These are phyloP conservation scores for Pachyuromys duprasi DNA, from an alignment of 2,797 vertebrate genomes.

Conservation along the genomic window DNA sequence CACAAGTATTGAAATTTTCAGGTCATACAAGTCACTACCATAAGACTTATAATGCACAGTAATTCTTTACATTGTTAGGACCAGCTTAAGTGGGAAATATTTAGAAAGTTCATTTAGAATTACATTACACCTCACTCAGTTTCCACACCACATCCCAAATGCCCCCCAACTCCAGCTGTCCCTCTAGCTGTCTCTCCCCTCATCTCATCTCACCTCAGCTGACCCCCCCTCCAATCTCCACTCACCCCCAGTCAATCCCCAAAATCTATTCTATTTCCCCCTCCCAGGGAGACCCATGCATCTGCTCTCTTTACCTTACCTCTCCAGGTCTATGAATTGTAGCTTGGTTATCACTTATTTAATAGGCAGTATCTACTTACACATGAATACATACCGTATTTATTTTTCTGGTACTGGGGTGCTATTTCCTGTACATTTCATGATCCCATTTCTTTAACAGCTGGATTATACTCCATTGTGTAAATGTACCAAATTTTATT, in stretches of 20 bases:
- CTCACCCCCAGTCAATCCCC: not conserved
- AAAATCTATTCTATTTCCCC: not conserved
- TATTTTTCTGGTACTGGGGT: not conserved
- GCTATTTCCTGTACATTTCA: not conserved
- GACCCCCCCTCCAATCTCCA: too few species aligned
- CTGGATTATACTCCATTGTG: not conserved
- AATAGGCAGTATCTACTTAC: not conserved
- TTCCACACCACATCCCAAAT: not conserved
- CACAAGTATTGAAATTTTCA: constrained; percentile 61
- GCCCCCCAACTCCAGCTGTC: too few species aligned
- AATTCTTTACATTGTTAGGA: constrained; percentile 71
- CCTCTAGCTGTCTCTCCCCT: not conserved
- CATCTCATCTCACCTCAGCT: not conserved
- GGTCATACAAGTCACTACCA: constrained; percentile 79
- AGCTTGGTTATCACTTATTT: not conserved
- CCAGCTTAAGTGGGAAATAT: not conserved
- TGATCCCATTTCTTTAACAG: not conserved
- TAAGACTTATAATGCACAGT: constrained; percentile 76
- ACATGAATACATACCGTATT: not conserved
- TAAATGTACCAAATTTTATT: not conserved
- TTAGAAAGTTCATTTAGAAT: constrained; percentile 75
- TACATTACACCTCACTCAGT: not conserved
- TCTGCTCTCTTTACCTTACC: not conserved
- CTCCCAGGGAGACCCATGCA: not conserved
- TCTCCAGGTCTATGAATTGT: not conserved